phyloP scores from a whole-genome alignment of 1,140 invertebrate genomes.

The Holcopasites calliopsidis region DNA sequence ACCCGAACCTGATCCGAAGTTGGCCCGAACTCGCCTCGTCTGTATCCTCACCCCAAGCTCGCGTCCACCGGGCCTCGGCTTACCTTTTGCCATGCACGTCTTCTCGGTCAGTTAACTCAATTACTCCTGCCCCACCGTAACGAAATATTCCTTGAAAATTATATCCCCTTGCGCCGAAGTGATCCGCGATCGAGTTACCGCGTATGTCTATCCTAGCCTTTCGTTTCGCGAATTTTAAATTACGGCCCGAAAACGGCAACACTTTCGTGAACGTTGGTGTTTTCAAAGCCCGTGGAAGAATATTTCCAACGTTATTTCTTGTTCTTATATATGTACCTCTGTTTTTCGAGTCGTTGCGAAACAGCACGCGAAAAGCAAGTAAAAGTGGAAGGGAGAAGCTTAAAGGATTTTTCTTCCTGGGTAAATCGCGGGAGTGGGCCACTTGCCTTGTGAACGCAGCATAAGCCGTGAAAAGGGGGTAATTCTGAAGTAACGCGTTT shows the following conservation, averaged over 20 bases:
- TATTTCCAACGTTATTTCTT: too few species aligned
- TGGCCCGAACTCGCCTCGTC: conserved; percentile 24
- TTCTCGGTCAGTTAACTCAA: conserved; percentile 40
- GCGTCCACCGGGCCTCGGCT: conserved; percentile 14
- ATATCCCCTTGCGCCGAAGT: conserved; percentile 23
- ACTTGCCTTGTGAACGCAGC: neutral
- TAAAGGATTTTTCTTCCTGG: neutral
- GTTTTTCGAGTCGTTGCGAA: too few species aligned
- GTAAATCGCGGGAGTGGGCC: neutral
- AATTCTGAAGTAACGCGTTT: conserved; percentile 25
- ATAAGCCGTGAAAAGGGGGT: neutral
- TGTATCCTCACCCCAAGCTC: conserved; percentile 7
- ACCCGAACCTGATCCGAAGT: conserved; percentile 41
- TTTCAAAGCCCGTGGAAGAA: too few species aligned
- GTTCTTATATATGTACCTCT: too few species aligned
- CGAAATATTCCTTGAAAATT: conserved; percentile 45
- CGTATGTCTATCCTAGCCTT: neutral
- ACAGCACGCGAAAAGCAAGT: too few species aligned
- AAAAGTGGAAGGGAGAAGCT: neutral
- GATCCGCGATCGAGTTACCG: conserved; percentile 6
- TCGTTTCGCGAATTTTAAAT: neutral
- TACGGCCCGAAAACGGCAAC: neutral
- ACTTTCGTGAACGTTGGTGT: too few species aligned
- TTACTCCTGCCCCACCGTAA: conserved; percentile 22
- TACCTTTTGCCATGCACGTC: conserved; percentile 19